These are phyloP conservation scores for Peromyscus aztecus DNA, from an alignment of 2,797 vertebrate species.

Conservation along the genomic window DNA sequence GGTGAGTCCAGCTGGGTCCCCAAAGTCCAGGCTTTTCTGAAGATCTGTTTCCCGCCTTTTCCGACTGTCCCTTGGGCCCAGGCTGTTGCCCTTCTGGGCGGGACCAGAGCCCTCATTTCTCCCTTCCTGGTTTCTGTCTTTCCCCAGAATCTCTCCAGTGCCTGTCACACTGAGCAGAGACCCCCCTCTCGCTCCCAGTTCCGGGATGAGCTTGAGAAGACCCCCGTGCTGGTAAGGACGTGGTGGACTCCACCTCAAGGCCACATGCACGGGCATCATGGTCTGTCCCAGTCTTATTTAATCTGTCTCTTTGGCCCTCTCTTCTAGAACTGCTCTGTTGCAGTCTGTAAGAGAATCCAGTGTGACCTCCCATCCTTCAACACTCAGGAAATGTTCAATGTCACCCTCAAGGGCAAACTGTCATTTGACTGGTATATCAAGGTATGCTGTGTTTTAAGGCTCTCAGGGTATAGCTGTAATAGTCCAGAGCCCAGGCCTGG, in stretches of 20 bases:
- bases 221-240: constrained; percentile 76
- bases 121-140: background rate
- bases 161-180: background rate
- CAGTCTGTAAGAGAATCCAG: constrained; percentile 87
- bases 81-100: background rate
- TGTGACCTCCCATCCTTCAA: constrained; percentile 84
- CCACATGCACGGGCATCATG: fast-evolving
- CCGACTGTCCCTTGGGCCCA: background rate
- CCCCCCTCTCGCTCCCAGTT: constrained; percentile 38
- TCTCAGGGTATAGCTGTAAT: fast-evolving
- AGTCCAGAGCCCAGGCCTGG: background rate
- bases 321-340: constrained; percentile 90
- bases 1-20: constrained; percentile 63
- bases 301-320: background rate
- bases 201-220: constrained; percentile 48
- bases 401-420: constrained; percentile 88
- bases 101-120: background rate
- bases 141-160: constrained; percentile 58
- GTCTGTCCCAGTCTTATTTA: background rate
- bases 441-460: constrained; percentile 54
- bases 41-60: background rate
- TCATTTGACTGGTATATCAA: constrained; percentile 89
- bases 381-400: constrained; percentile 67
- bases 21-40: background rate
- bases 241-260: fast-evolving